Percentiles rank a stretch among this genome's conserved stretches.
These are phyloP conservation scores for Achlya flavicornis DNA, from an alignment of 2,888 invertebrate species.

Conservation along the genomic window DNA sequence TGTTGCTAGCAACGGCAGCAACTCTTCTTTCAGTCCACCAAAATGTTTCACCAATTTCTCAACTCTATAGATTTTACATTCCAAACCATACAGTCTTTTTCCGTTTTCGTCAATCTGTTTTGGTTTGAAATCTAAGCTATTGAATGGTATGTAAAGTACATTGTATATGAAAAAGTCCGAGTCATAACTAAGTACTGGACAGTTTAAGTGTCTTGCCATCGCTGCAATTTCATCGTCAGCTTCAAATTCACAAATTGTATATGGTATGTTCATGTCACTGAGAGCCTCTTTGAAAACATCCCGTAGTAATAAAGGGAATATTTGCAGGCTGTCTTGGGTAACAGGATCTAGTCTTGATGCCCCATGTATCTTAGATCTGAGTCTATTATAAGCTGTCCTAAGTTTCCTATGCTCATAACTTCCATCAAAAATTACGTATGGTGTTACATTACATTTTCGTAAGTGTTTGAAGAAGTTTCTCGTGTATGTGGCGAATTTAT, in stretches of 20 bases:
- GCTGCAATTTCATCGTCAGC: slow-evolving; percentile 95
- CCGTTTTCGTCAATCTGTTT: slow-evolving; percentile 50
- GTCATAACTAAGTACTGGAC: slow-evolving; percentile 95
- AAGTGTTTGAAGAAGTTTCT: slow-evolving; percentile 88
- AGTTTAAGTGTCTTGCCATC: slow-evolving; percentile 89
- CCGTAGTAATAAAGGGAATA: slow-evolving; percentile 90
- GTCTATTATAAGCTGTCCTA: slow-evolving; percentile 84
- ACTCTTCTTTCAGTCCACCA: slow-evolving; percentile 85
- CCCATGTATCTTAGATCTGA: slow-evolving; percentile 84
- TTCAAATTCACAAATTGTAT: slow-evolving; percentile 92
- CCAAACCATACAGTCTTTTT: slow-evolving; percentile 68
- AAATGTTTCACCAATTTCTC: slow-evolving; percentile 87
- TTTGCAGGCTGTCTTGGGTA: slow-evolving; percentile 79
- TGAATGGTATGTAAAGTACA: slow-evolving; percentile 91
- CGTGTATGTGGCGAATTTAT: slow-evolving; percentile 87
- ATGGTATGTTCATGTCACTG: slow-evolving; percentile 85
- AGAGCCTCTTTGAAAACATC: slow-evolving; percentile 90
- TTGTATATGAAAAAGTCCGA: slow-evolving; percentile 97
- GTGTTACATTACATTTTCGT: slow-evolving; percentile 87
- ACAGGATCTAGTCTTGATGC: slow-evolving; percentile 83
- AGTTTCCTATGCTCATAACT: slow-evolving; percentile 89
- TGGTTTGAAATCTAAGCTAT: slow-evolving; percentile 84
- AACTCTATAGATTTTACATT: slow-evolving; percentile 89
- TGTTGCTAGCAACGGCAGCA: slow-evolving; percentile 91
- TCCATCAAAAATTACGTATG: slow-evolving; percentile 92